A percentile compares a stretch with the other conserved stretches of the same genome.
Evolutionary conservation across 1,140 invertebrate species (phyloP).

Genomic region (Fopius arisanus): DNA sequence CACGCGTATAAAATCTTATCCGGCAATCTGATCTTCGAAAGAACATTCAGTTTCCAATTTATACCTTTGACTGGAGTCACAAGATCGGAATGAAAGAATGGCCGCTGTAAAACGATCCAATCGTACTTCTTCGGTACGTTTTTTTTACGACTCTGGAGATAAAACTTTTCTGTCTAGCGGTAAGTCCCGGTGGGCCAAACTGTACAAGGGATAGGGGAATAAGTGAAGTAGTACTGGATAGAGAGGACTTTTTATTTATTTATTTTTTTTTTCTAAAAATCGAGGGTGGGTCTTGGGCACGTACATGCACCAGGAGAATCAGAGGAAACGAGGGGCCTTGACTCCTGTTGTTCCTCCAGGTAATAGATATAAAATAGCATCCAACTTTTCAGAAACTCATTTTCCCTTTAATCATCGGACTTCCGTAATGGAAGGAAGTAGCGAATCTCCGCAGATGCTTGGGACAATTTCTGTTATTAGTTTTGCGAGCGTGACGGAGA

Average conservation of each 20-base stretch:
- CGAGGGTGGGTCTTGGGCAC: not conserved
- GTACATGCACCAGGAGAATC: not conserved
- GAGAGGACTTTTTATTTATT: no score
- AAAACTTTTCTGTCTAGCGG: constrained; percentile 8
- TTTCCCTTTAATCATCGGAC: not conserved
- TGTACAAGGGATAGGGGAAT: constrained; percentile 6
- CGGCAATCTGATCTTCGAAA: not conserved
- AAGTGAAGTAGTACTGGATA: not conserved
- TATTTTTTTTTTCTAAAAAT: no score
- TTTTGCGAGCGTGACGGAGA: not conserved
- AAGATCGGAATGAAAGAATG: constrained; percentile 8
- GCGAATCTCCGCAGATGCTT: not conserved
- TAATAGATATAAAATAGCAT: not conserved
- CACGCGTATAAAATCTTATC: not conserved
- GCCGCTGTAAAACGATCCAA: constrained; percentile 4
- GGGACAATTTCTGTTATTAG: not conserved
- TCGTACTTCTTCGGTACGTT: not conserved
- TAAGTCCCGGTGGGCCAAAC: constrained; percentile 6
- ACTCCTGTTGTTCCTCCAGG: not conserved
- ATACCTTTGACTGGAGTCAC: constrained; percentile 3
- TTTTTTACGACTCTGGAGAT: constrained; percentile 2
- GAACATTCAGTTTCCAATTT: constrained; percentile 2
- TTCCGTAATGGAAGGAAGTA: not conserved
- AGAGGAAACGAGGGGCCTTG: not conserved
- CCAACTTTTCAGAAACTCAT: not conserved